These are phyloP conservation scores for Lutjanus campechanus DNA, from an alignment of 2,797 vertebrate genomes.

Conservation along the genomic window DNA sequence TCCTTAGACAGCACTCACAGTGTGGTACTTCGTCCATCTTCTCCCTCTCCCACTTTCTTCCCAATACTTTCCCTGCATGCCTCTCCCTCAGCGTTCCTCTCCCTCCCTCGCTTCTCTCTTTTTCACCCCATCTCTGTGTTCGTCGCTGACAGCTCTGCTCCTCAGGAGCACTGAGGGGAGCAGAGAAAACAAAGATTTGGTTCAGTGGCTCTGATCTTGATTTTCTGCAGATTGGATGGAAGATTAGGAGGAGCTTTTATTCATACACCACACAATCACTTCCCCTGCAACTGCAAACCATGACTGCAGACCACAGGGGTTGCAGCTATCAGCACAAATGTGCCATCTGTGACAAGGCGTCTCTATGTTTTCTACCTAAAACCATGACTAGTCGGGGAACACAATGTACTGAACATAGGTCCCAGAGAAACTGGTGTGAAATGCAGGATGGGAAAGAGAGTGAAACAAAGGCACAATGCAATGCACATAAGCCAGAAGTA, in stretches of 20 bases:
- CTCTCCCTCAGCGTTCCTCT: slow-evolving; percentile 46
- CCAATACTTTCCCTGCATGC: slow-evolving; percentile 36
- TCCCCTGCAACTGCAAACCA: slow-evolving; percentile 71
- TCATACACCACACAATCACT: slow-evolving; percentile 75
- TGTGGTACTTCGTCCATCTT: slow-evolving; percentile 42
- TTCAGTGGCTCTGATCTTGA: slow-evolving; percentile 84
- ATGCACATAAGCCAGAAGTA: slow-evolving; percentile 33
- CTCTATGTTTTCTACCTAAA: slow-evolving; percentile 66
- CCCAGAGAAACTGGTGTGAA: slow-evolving; percentile 53
- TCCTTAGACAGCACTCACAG: slow-evolving; percentile 64
- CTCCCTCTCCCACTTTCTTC: slow-evolving; percentile 27
- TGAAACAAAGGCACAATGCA: slow-evolving; percentile 46
- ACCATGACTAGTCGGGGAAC: slow-evolving; percentile 59
- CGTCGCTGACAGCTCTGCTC: slow-evolving; percentile 78
- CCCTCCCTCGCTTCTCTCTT: slow-evolving; percentile 41
- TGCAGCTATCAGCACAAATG: slow-evolving; percentile 75
- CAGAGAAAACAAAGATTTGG: slow-evolving; percentile 82
- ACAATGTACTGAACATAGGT: slow-evolving; percentile 55
- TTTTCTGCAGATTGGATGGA: slow-evolving; percentile 83
- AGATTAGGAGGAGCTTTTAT: slow-evolving; percentile 80
- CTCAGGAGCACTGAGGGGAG: slow-evolving; percentile 76
- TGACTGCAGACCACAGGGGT: slow-evolving; percentile 78
- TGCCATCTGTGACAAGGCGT: slow-evolving; percentile 78
- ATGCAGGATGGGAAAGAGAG: slow-evolving; percentile 23
- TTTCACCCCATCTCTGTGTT: slow-evolving; percentile 58